Percentiles rank a stretch among this genome's conserved stretches.
Conservation (phyloP, 2,888 invertebrate species). For the Mesorhabditis spiculigera region DNA sequence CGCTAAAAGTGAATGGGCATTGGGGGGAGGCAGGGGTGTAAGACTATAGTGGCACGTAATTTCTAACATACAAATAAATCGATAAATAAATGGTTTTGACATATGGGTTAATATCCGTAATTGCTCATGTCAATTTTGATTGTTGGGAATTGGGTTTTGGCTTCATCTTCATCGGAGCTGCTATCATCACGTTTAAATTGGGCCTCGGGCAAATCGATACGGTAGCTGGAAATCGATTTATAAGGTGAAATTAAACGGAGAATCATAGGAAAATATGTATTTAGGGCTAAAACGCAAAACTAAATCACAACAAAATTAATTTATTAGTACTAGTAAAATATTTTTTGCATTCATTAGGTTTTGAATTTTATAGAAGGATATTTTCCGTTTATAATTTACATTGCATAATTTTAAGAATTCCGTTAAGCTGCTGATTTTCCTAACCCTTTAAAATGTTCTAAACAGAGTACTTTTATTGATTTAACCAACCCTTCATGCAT, state of each 20-base stretch:
- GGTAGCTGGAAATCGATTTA: constrained; percentile 37
- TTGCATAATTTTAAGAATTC: too few species aligned
- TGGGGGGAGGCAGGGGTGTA: too few species aligned
- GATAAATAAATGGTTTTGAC: too few species aligned
- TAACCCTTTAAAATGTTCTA: too few species aligned
- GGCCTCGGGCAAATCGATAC: constrained; percentile 48
- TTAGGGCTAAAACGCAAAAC: not conserved
- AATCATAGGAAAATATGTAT: constrained; percentile 1
- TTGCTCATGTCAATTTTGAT: constrained; percentile 58
- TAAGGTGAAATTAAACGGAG: not conserved
- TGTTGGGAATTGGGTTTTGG: constrained; percentile 44
- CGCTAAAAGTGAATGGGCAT: too few species aligned
- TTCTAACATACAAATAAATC: too few species aligned
- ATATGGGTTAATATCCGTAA: constrained; percentile 47
- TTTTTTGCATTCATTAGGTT: not conserved
- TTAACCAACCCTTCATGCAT: constrained; percentile 41
- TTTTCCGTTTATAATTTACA: too few species aligned
- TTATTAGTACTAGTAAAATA: not conserved
- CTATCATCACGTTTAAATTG: constrained; percentile 31
- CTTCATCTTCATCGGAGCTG: constrained; percentile 48
- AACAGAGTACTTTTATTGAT: too few species aligned
- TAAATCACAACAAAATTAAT: constrained; percentile 15
- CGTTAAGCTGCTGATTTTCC: too few species aligned
- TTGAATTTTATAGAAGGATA: too few species aligned
- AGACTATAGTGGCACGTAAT: too few species aligned